phyloP scores from a whole-genome alignment of 2,113 vertebrate genomes.

The Ovis aries region DNA sequence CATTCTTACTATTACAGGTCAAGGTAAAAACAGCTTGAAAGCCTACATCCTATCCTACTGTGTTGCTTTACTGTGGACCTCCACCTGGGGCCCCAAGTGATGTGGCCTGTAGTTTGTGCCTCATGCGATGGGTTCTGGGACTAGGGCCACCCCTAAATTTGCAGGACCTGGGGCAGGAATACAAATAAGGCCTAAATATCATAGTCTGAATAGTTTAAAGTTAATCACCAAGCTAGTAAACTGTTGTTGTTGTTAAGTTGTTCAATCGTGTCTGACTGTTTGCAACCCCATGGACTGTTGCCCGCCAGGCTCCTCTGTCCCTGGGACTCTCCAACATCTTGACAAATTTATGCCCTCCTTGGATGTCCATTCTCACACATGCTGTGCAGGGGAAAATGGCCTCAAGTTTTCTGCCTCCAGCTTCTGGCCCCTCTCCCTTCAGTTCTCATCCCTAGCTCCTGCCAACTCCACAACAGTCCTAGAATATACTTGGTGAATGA shows the following conservation, averaged over 20 bases:
- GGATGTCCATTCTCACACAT: neutral
- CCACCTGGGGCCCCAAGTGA: neutral
- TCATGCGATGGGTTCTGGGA: neutral
- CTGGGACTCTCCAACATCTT: neutral
- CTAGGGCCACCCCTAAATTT: neutral
- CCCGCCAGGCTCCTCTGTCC: neutral
- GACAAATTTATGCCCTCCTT: neutral
- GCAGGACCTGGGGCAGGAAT: neutral
- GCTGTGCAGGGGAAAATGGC: neutral
- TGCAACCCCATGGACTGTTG: neutral
- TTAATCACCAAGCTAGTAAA: neutral
- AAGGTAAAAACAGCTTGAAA: neutral
- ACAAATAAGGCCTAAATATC: neutral
- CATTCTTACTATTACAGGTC: neutral
- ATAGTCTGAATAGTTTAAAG: neutral
- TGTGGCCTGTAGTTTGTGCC: neutral
- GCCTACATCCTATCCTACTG: no score
- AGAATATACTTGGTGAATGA: no score
- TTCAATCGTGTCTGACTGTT: rapidly evolving
- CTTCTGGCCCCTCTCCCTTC: neutral
- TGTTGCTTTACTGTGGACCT: neutral
- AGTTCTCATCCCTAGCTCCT: neutral
- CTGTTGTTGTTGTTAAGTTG: neutral
- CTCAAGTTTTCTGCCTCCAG: neutral
- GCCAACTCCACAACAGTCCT: neutral